phyloP scores from a whole-genome alignment of 2,888 invertebrate genomes.

The Athalia rosae region DNA sequence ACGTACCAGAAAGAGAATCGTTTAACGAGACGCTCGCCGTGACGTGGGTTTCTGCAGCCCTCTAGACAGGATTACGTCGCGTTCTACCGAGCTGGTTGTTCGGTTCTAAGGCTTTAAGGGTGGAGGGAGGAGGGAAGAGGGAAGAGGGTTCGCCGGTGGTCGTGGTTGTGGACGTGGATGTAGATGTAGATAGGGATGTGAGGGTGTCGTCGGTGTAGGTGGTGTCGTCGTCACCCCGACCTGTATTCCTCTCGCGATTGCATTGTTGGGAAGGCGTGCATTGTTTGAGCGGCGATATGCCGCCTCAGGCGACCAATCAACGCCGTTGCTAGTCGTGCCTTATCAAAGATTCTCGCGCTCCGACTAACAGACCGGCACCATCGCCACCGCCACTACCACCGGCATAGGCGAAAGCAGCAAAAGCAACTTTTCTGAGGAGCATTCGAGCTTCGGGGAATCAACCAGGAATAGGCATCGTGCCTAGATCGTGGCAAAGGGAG shows the following conservation, averaged over 20 bases:
- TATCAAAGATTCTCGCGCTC: slow-evolving; percentile 61
- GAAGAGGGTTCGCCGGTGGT: background rate
- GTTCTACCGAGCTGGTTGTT: no score
- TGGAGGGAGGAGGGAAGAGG: background rate
- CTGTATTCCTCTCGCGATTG: slow-evolving; percentile 64
- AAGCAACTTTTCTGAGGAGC: background rate
- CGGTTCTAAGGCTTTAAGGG: no score
- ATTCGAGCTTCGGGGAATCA: no score
- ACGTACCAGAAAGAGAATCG: no score
- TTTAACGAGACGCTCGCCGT: no score
- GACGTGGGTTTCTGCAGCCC: no score
- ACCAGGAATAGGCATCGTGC: no score
- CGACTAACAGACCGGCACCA: slow-evolving; percentile 53
- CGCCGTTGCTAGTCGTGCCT: slow-evolving; percentile 63
- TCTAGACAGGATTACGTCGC: no score
- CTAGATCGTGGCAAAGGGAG: no score
- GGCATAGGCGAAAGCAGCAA: background rate
- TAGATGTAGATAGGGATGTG: background rate
- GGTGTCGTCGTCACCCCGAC: no score
- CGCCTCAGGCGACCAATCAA: slow-evolving; percentile 69
- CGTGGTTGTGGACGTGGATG: slow-evolving; percentile 3
- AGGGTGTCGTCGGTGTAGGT: background rate
- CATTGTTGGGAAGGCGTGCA: slow-evolving; percentile 67
- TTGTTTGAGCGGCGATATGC: slow-evolving; percentile 67
- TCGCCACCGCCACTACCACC: background rate